Percentiles rank a stretch among this genome's conserved stretches.
Evolutionary conservation across 2,888 invertebrate genomes (phyloP).

Genomic region (Leucophora obtusa): DNA sequence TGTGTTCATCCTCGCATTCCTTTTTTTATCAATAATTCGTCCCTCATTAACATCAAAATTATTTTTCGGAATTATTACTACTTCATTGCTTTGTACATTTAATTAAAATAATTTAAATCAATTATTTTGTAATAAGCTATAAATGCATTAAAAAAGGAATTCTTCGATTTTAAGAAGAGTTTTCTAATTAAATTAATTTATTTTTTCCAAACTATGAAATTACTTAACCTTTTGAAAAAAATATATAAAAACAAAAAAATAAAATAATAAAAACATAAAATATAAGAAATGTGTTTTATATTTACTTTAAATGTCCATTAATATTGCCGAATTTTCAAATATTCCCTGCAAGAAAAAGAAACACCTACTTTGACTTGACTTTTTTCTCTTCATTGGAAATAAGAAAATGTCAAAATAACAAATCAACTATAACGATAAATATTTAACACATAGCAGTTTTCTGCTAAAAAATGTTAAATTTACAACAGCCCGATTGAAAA

Average conservation of each 20-base stretch:
- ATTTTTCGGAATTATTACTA: conserved; percentile 26
- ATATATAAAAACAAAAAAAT: conserved; percentile 23
- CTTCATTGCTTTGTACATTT: conserved; percentile 47
- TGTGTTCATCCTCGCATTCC: conserved; percentile 46
- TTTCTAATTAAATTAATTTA: conserved; percentile 70
- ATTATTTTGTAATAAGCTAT: conserved; percentile 66
- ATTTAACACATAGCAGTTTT: too few species aligned
- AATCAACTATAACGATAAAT: too few species aligned
- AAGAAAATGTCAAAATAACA: too few species aligned
- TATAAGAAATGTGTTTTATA: conserved; percentile 6
- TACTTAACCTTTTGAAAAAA: conserved; percentile 45
- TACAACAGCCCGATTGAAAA: too few species aligned
- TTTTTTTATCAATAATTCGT: conserved; percentile 40
- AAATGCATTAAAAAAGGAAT: conserved; percentile 64
- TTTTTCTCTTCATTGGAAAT: too few species aligned
- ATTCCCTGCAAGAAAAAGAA: too few species aligned
- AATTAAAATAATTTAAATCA: conserved; percentile 42
- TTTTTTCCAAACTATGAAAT: conserved; percentile 49
- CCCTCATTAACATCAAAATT: conserved; percentile 19
- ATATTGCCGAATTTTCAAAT: too few species aligned
- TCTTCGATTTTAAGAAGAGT: conserved; percentile 78
- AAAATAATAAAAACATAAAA: conserved; percentile 21
- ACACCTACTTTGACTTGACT: too few species aligned
- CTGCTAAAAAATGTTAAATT: too few species aligned
- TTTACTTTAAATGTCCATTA: too few species aligned